Conservation (phyloP, 2,797 vertebrate species). For the Anguilla megastoma region DNA sequence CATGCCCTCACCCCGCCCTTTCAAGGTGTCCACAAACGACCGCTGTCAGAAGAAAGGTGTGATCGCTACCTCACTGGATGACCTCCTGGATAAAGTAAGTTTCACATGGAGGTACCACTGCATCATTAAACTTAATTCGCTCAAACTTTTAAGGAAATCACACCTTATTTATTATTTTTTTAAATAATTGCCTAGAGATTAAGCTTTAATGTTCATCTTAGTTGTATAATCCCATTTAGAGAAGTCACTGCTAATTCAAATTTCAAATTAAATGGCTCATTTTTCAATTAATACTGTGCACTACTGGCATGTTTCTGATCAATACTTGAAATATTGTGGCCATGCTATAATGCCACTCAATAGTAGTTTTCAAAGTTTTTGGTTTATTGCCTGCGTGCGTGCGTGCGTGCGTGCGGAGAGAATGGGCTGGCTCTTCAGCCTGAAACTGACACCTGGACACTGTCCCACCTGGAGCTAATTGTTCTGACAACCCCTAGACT, state of each 20-base stretch:
- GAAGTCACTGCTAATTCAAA: not conserved
- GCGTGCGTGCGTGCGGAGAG: too few species aligned
- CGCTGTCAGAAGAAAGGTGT: conserved; percentile 71
- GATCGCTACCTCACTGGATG: conserved; percentile 70
- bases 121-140: too few species aligned
- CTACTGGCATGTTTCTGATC: not conserved
- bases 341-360: not conserved
- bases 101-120: not conserved
- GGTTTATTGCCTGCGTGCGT: not conserved
- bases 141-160: not conserved
- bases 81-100: conserved; percentile 79
- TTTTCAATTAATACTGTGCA: not conserved
- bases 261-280: not conserved
- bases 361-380: not conserved
- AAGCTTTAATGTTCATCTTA: not conserved
- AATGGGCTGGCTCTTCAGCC: too few species aligned
- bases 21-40: conserved; percentile 74
- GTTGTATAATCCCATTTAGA: not conserved
- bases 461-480: not conserved
- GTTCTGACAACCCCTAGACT: conserved; percentile 59
- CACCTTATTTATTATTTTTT: not conserved
- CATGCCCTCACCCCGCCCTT: conserved; percentile 66
- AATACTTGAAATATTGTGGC: not conserved
- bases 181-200: too few species aligned
- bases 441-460: not conserved